Percentiles rank a stretch among this genome's conserved stretches.
Evolutionary conservation across 2,797 vertebrate species (phyloP).

Genomic region (Coilia nasus): DNA sequence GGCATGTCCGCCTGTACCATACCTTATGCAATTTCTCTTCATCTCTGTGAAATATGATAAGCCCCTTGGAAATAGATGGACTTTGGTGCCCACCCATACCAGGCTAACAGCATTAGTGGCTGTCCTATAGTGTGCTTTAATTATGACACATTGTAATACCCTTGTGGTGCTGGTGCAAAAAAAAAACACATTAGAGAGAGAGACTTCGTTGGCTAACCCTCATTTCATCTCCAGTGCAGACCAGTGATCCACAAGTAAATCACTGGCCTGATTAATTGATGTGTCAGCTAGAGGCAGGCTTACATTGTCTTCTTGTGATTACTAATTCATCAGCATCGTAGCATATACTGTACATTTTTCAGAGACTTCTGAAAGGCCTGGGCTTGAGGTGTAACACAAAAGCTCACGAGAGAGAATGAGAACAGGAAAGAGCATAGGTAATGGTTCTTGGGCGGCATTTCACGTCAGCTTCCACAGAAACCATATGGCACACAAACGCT

Average conservation of each 20-base stretch:
- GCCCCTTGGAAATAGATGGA: not conserved
- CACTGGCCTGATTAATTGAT: slow-evolving; percentile 11
- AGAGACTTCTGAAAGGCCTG: not conserved
- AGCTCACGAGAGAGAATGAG: not conserved
- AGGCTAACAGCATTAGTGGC: not conserved
- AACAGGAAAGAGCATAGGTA: not conserved
- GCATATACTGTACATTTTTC: not conserved
- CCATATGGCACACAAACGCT: not conserved
- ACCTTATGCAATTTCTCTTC: not conserved
- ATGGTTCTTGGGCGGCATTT: not conserved
- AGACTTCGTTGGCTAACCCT: not conserved
- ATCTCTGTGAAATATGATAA: not conserved
- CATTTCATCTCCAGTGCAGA: not conserved
- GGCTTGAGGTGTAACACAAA: not conserved
- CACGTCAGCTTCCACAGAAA: not conserved
- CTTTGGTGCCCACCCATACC: not conserved
- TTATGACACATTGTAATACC: not conserved
- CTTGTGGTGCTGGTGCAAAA: not conserved
- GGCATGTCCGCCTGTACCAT: not conserved
- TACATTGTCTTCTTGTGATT: not conserved
- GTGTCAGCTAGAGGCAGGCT: not conserved
- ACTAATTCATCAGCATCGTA: not conserved
- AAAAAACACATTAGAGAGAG: not conserved
- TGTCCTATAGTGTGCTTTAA: not conserved
- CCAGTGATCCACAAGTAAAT: not conserved